Evolutionary conservation across 2,888 invertebrate genomes (phyloP), one percentile per base, ranked within the genome.

Genomic region (Chironomus riparius): DNA sequence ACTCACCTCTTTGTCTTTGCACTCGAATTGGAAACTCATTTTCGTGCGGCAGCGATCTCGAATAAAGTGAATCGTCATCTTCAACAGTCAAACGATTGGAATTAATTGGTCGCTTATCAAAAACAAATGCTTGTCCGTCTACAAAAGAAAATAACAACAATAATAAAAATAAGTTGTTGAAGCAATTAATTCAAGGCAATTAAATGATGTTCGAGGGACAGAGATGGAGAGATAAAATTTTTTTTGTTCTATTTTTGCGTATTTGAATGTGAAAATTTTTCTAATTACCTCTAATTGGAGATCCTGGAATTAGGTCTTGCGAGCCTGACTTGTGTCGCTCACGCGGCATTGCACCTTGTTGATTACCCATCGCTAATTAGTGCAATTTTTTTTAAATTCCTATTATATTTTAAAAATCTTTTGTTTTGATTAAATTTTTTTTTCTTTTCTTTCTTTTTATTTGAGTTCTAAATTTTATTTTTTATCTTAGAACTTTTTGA

Each of bases 51-150:
- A 81, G 83, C 47, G 85, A 85, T 83, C 91, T 91, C 70, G 92
- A 88, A 81, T 89, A 92, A 83, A 91, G 91, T 3, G 92, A 89
- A 79, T 92, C 92, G 80, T 92, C 93, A 81, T 94, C 94, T 82
- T 88, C 88, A 79, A 91, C 90, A 79, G 87, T 78, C 90, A 90
- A 79, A 88, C 86, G 78, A 88, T 86, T 79, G 88, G 86, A 82
- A 90, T 91, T 80, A 89, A 89, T 80, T 89, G 88, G 85, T 84
- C 91, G 91, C 83, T 93, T 93, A 83, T 94, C 93, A 85, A 95
- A 94, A 76, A 90, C 89, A 86, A 95, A 94, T 70, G 93, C 93
- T 82, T 93, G 93, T 76, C 91, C 92, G 81, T 92, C 92, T 15
- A 62, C 62, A n/a, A 62, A 21, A 12, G 10, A 38, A 38, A 38